Conservation (phyloP, 2,113 vertebrate genomes). For the Eidolon helvum region DNA sequence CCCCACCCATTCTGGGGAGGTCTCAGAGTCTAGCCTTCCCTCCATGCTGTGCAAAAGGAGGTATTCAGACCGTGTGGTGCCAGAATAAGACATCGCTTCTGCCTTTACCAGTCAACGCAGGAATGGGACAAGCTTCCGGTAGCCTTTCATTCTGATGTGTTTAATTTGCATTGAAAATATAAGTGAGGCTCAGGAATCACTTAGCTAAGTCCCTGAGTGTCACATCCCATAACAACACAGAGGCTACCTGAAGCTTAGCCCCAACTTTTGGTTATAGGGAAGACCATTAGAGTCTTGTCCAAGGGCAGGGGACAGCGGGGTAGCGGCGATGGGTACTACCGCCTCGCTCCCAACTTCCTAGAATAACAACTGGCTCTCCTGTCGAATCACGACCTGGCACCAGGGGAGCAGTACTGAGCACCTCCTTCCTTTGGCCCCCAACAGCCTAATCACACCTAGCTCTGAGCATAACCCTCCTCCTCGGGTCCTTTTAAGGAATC, state of each 20-base stretch:
- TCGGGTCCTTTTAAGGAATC: neutral
- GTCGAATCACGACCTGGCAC: no score
- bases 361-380: neutral
- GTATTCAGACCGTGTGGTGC: accelerated
- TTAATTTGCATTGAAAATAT: neutral
- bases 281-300: neutral
- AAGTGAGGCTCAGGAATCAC: neutral
- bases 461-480: neutral
- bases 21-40: neutral
- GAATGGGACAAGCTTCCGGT: neutral
- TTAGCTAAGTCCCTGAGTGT: neutral
- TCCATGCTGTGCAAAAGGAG: neutral
- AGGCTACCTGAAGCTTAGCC: neutral
- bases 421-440: neutral
- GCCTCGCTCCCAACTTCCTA: neutral
- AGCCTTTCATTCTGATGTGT: neutral
- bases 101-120: neutral
- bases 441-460: accelerated
- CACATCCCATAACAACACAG: no score
- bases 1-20: neutral
- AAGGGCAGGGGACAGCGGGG: neutral
- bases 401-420: neutral
- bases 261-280: neutral
- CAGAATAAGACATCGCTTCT: neutral
- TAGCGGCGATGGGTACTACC: accelerated